Evolutionary conservation across 2,888 invertebrate species (phyloP).

Genomic region (Atethmia centrago): DNA sequence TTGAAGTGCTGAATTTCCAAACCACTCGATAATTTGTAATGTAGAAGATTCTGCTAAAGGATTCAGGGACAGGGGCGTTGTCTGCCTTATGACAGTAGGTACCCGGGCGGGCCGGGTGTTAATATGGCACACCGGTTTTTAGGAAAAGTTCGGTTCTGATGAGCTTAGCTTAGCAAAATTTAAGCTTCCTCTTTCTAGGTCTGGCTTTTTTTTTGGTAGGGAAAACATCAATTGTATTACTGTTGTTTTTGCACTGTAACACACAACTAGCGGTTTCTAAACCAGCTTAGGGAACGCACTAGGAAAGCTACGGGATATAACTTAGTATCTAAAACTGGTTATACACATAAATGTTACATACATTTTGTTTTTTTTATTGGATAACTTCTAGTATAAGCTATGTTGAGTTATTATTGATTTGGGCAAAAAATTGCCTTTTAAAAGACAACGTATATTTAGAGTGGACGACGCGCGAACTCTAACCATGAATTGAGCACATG

Average conservation of each 20-base stretch:
- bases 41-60: too few relatives aligned
- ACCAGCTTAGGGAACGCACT: slow-evolving; percentile 53
- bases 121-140: not conserved
- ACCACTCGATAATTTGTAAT: too few relatives aligned
- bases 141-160: not conserved
- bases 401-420: not conserved
- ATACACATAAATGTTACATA: slow-evolving; percentile 5
- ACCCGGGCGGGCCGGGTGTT: too few relatives aligned
- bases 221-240: too few relatives aligned
- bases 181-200: too few relatives aligned
- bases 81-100: not conserved
- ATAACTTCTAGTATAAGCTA: not conserved
- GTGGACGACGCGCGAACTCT: too few relatives aligned
- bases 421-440: not conserved
- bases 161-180: too few relatives aligned
- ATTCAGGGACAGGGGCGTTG: too few relatives aligned
- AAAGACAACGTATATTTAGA: too few relatives aligned
- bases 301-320: slow-evolving; percentile 46
- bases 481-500: too few relatives aligned
- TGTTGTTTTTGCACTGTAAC: slow-evolving; percentile 20
- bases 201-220: too few relatives aligned
- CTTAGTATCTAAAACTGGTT: slow-evolving; percentile 36
- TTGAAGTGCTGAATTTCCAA: too few relatives aligned
- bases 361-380: slow-evolving; percentile 19
- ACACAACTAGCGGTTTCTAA: slow-evolving; percentile 63